phyloP scores from a whole-genome alignment of 2,888 invertebrate species.

The Scaptomyza flava region DNA sequence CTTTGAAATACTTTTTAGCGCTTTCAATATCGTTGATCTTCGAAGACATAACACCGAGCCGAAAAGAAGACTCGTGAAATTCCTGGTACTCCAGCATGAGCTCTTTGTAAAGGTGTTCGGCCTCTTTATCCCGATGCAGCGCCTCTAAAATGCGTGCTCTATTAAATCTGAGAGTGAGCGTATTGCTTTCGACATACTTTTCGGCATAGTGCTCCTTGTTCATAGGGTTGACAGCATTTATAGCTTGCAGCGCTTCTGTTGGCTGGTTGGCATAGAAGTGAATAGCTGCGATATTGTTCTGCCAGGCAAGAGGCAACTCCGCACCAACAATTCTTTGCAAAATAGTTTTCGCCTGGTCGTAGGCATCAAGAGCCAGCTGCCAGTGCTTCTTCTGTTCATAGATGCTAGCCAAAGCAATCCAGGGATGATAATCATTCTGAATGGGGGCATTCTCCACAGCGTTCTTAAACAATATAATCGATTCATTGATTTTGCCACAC shows the following conservation, averaged over 20 bases:
- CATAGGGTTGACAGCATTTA: constrained; percentile 18
- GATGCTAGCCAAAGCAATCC: constrained; percentile 34
- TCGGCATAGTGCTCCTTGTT: accelerated
- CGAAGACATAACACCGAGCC: constrained; percentile 38
- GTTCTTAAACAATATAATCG: constrained; percentile 25
- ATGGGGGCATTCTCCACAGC: not conserved
- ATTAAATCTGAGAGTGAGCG: constrained; percentile 50
- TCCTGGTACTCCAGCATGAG: constrained; percentile 36
- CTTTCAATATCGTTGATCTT: constrained; percentile 2
- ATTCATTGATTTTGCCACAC: constrained; percentile 11
- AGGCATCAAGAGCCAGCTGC: constrained; percentile 21
- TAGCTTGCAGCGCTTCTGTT: constrained; percentile 22
- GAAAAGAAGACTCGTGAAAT: constrained; percentile 40
- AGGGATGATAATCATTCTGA: constrained; percentile 24
- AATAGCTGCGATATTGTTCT: constrained; percentile 47
- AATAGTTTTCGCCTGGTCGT: constrained; percentile 20
- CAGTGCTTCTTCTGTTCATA: constrained; percentile 40
- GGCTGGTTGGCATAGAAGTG: constrained; percentile 19
- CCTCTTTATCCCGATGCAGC: constrained; percentile 26
- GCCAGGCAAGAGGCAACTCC: constrained; percentile 38
- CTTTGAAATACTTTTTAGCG: constrained; percentile 30
- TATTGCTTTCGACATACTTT: constrained; percentile 1
- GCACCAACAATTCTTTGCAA: not conserved
- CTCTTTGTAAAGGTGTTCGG: constrained; percentile 33
- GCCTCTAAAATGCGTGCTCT: constrained; percentile 46